Evolutionary conservation across 53 echinoderm and acorn worm species (phyloP).

Genomic region (Glandiceps talaboti): DNA sequence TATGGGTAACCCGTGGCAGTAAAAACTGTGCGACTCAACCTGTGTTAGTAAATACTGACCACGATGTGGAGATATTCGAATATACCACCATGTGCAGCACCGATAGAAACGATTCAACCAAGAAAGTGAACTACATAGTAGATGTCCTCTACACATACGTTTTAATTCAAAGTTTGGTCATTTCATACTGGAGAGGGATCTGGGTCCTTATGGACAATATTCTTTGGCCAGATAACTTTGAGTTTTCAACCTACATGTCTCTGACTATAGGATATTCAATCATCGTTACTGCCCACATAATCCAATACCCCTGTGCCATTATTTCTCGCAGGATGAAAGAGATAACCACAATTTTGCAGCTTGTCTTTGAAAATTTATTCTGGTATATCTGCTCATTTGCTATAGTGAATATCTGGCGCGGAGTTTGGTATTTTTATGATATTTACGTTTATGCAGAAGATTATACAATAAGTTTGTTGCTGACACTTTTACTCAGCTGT

Average conservation of each 20-base stretch:
- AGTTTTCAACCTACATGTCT: background rate
- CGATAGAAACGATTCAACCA: background rate
- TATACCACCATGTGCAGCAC: background rate
- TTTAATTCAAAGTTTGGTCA: background rate
- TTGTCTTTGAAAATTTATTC: background rate
- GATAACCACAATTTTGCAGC: background rate
- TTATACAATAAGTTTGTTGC: too few relatives aligned
- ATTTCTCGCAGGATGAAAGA: background rate
- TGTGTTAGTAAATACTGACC: background rate
- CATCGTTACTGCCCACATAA: background rate
- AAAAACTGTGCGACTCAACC: background rate
- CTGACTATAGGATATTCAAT: background rate
- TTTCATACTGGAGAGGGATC: background rate
- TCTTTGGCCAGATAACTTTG: background rate
- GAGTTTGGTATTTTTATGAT: background rate
- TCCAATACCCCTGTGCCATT: background rate
- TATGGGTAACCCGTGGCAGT: background rate
- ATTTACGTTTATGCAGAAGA: background rate
- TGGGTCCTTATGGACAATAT: background rate
- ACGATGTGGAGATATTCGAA: background rate
- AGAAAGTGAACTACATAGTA: background rate
- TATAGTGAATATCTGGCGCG: background rate
- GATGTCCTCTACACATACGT: background rate
- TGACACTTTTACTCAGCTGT: background rate
- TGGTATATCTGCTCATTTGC: background rate